Evolutionary conservation across 2,888 invertebrate species (phyloP).

Genomic region (Ophioninae sp.): DNA sequence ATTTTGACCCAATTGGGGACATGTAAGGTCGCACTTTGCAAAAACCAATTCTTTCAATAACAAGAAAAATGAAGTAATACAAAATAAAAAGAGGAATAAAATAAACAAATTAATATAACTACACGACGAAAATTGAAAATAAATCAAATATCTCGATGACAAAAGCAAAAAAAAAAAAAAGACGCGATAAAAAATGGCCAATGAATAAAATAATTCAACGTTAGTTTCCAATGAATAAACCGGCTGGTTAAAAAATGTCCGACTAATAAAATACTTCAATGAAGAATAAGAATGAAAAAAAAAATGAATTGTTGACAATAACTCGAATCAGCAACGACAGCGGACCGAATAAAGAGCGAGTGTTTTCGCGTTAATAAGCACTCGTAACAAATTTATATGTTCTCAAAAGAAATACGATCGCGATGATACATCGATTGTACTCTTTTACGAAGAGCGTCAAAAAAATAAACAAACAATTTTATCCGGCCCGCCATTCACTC

Average conservation of each 20-base stretch:
- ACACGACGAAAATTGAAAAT: too few relatives aligned
- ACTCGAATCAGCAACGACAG: background rate
- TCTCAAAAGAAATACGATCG: background rate
- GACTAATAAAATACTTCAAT: background rate
- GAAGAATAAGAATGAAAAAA: background rate
- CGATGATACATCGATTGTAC: background rate
- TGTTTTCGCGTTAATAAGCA: background rate
- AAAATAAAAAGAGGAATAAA: too few relatives aligned
- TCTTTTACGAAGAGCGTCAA: background rate
- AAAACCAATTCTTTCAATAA: too few relatives aligned
- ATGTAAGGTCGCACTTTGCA: too few relatives aligned
- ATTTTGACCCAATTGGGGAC: too few relatives aligned
- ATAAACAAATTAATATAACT: too few relatives aligned
- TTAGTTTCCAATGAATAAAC: too few relatives aligned
- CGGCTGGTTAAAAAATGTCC: background rate
- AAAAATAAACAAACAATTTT: background rate
- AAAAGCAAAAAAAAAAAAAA: too few relatives aligned
- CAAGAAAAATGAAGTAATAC: too few relatives aligned
- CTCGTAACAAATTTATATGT: background rate
- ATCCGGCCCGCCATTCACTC: background rate
- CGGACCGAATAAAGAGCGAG: background rate
- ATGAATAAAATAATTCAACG: too few relatives aligned
- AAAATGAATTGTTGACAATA: background rate
- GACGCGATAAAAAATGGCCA: too few relatives aligned
- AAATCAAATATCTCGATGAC: too few relatives aligned